Percentiles rank a stretch among this genome's conserved stretches.
Evolutionary conservation across 2,888 invertebrate genomes (phyloP).

Genomic region (Agrypnus murinus): DNA sequence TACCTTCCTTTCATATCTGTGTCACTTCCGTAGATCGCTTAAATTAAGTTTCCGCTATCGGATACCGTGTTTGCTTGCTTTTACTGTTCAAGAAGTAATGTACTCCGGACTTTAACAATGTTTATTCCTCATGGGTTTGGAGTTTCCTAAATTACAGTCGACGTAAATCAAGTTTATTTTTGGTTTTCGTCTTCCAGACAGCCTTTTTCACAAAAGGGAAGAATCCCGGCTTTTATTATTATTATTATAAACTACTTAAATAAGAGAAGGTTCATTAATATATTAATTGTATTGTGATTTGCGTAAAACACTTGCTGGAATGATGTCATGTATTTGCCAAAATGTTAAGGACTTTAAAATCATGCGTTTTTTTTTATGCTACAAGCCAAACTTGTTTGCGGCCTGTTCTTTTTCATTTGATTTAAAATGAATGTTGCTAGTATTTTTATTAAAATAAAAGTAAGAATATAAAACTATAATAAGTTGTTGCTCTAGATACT

Average conservation of each 20-base stretch:
- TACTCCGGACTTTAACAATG: conserved; percentile 27
- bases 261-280: neutral
- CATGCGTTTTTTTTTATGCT: too few species aligned
- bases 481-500: conserved; percentile 32
- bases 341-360: conserved; percentile 4
- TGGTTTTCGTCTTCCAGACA: conserved; percentile 3
- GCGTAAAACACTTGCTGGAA: neutral
- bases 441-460: neutral
- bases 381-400: neutral
- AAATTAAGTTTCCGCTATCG: conserved; percentile 53
- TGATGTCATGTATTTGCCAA: conserved; percentile 4
- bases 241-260: neutral
- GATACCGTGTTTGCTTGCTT: conserved; percentile 45
- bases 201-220: conserved; percentile 1
- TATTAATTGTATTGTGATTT: too few species aligned
- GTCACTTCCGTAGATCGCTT: conserved; percentile 52
- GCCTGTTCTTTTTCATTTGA: neutral
- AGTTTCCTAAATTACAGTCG: conserved; percentile 16
- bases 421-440: conserved; percentile 1
- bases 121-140: conserved; percentile 25
- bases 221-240: neutral
- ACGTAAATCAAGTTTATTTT: conserved; percentile 27
- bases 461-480: conserved; percentile 3
- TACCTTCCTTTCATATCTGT: conserved; percentile 54
- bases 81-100: conserved; percentile 39